Conservation (phyloP, 2,888 invertebrate species). For the Drosophila differens region DNA sequence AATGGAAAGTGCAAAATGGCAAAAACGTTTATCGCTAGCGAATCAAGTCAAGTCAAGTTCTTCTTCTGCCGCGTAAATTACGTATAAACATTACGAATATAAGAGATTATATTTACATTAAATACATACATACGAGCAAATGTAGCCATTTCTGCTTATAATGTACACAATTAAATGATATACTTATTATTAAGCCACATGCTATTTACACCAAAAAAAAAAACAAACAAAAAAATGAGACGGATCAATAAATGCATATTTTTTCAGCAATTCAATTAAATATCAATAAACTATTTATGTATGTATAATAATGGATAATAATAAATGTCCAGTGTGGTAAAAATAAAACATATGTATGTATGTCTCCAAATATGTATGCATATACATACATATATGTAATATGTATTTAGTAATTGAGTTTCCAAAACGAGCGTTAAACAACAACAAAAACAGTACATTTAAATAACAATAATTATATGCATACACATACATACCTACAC, state of each 20-base stretch:
- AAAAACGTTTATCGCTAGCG: conserved; percentile 28
- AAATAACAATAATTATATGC: conserved; percentile 25
- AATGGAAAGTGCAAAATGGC: conserved; percentile 36
- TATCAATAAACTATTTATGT: conserved; percentile 40
- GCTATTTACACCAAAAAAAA: conserved; percentile 72
- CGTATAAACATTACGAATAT: conserved; percentile 22
- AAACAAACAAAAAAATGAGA: conserved; percentile 25
- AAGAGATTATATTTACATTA: conserved; percentile 63
- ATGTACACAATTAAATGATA: conserved; percentile 56
- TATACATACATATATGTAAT: conserved; percentile 10
- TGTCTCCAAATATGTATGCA: conserved; percentile 39
- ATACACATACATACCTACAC: conserved; percentile 39
- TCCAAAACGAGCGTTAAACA: conserved; percentile 32
- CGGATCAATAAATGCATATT: conserved; percentile 53
- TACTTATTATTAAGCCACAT: conserved; percentile 51
- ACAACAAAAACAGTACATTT: conserved; percentile 34
- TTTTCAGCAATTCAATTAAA: conserved; percentile 59
- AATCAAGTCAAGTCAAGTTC: conserved; percentile 44
- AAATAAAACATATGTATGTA: conserved; percentile 26
- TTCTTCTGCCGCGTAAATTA: conserved; percentile 45
- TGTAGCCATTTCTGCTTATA: conserved; percentile 51
- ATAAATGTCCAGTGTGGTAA: conserved; percentile 19
- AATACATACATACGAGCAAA: conserved; percentile 29
- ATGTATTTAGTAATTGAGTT: conserved; percentile 56
- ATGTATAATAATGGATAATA: conserved; percentile 20